Evolutionary conservation across 2,113 vertebrate genomes (phyloP).

Genomic region (Boleophthalmus pectinirostris): DNA sequence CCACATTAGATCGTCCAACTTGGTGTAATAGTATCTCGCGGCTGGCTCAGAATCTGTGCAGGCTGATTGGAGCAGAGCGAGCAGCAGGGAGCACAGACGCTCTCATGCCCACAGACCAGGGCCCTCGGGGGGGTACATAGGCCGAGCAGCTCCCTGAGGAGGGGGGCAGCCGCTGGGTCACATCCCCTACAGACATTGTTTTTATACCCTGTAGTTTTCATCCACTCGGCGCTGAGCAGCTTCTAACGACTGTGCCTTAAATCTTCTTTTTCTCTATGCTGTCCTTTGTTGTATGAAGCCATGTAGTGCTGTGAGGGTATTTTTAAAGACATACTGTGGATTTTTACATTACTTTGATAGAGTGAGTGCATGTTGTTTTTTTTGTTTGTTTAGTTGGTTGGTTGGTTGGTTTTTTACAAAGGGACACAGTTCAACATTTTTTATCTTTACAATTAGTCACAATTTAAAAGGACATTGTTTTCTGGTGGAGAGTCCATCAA

Average conservation of each 20-base stretch:
- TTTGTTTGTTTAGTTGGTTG: too few relatives aligned
- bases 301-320: too few relatives aligned
- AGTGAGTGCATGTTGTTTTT: too few relatives aligned
- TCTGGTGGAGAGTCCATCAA: too few relatives aligned
- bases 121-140: constrained; percentile 45
- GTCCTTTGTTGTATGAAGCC: too few relatives aligned
- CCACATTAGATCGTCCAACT: constrained; percentile 22
- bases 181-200: constrained; percentile 41
- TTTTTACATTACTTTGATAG: too few relatives aligned
- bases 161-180: constrained; percentile 15
- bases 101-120: constrained; percentile 47
- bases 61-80: constrained; percentile 40
- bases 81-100: constrained; percentile 41
- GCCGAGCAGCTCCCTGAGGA: constrained; percentile 35
- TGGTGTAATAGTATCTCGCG: constrained; percentile 35
- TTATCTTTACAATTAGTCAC: too few relatives aligned
- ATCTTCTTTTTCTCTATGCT: constrained; percentile 1
- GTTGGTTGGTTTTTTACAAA: too few relatives aligned
- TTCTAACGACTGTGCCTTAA: constrained; percentile 8
- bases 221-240: constrained; percentile 1
- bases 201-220: constrained; percentile 30
- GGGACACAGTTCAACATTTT: too few relatives aligned
- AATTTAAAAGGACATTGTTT: too few relatives aligned
- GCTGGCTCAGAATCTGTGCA: constrained; percentile 35
- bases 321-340: too few relatives aligned